Percentiles rank a stretch among this genome's conserved stretches.
Evolutionary conservation across 1,140 invertebrate genomes (phyloP).

Genomic region (Coenobita brevimanus): DNA sequence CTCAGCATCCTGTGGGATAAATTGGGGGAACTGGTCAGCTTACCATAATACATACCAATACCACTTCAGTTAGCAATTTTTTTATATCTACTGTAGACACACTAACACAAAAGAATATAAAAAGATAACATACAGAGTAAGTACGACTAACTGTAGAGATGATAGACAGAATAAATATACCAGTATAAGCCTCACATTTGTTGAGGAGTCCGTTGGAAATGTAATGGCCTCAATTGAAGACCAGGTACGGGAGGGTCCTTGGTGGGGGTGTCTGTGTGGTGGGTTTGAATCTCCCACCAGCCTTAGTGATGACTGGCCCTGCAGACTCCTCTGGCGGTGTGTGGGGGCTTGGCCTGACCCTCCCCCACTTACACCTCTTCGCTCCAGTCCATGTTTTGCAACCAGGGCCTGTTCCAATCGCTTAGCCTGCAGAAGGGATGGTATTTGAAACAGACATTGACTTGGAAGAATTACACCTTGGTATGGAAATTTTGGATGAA

Average conservation of each 20-base stretch:
- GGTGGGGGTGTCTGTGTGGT: conserved; percentile 5
- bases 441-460: too few species aligned
- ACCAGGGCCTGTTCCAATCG: conserved; percentile 52
- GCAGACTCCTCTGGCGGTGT: conserved; percentile 42
- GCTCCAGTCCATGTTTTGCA: conserved; percentile 41
- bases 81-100: too few species aligned
- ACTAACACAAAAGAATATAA: too few species aligned
- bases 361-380: background rate
- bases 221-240: conserved; percentile 52
- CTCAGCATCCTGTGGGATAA: background rate
- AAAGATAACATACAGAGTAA: too few species aligned
- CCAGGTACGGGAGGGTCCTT: conserved; percentile 26
- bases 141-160: too few species aligned
- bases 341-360: background rate
- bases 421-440: conserved; percentile 53
- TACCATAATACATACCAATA: too few species aligned
- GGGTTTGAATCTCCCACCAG: conserved; percentile 23
- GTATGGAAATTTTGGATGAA: too few species aligned
- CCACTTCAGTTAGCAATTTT: too few species aligned
- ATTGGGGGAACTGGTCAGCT: too few species aligned
- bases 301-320: conserved; percentile 31
- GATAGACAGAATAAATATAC: too few species aligned
- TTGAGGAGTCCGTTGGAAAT: conserved; percentile 12
- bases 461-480: too few species aligned
- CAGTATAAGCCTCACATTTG: too few species aligned